phyloP scores from a whole-genome alignment of 2,888 invertebrate genomes.

The Megalurothrips usitatus region DNA sequence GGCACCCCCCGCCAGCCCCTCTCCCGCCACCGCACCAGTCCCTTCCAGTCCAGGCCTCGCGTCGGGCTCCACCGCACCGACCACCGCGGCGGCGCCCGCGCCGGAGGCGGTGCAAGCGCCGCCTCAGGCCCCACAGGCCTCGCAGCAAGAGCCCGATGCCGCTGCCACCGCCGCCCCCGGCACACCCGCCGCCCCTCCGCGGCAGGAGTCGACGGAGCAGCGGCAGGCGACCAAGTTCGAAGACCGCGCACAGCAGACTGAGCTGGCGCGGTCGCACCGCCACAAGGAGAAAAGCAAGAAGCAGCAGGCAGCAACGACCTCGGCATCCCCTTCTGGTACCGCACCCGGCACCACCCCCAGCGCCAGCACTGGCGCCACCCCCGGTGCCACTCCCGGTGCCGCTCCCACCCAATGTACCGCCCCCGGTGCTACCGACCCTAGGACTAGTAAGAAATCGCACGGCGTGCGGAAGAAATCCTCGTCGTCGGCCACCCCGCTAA shows the following conservation, averaged over 20 bases:
- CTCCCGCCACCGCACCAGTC: not conserved
- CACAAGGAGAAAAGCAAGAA: constrained; percentile 21
- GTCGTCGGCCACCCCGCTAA: constrained; percentile 55
- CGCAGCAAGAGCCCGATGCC: constrained; percentile 40
- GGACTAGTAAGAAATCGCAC: constrained; percentile 31
- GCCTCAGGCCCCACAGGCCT: constrained; percentile 38
- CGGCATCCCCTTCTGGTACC: constrained; percentile 43
- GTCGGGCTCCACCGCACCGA: too few species aligned
- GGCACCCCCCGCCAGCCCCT: not conserved
- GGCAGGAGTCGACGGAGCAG: not conserved
- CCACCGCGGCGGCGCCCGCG: constrained; percentile 27
- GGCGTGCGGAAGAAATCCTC: constrained; percentile 39
- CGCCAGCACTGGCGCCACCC: constrained; percentile 35
- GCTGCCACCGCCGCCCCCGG: constrained; percentile 35
- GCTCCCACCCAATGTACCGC: constrained; percentile 42
- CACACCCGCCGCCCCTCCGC: constrained; percentile 6
- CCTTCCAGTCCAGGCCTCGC: not conserved
- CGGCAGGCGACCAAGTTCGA: not conserved
- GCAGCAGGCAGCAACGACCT: not conserved
- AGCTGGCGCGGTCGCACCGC: not conserved
- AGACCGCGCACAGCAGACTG: constrained; percentile 17
- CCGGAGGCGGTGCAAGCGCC: constrained; percentile 15
- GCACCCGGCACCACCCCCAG: constrained; percentile 39
- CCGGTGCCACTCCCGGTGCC: constrained; percentile 42
- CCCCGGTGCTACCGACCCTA: constrained; percentile 31